Base-by-base conservation (phyloP, 2,113 vertebrate species). In the Podocnemis expansa region DNA sequence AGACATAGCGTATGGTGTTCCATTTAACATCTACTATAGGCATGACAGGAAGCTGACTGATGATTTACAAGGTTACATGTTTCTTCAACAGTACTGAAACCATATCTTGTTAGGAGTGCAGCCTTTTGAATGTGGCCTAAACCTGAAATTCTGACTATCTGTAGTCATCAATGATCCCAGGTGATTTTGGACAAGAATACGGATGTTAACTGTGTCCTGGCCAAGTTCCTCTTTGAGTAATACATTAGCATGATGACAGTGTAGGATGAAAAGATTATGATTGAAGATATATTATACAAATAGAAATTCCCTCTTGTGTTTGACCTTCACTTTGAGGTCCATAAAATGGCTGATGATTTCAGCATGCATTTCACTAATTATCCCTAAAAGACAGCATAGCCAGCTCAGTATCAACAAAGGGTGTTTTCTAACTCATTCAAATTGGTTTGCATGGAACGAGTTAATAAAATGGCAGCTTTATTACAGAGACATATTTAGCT, bases 401-500 rank as follows among this genome's bases (percentile, higher is more conserved):
- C 75, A 89, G 54, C 63, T 10, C 3, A 90, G 31, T 8, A 87
- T 43, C 5, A 43, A 45, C 41, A 94, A 54, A 56, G 56, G 73
- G 22, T 19, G 78, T 41, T 52, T 55, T 88, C 78, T 70, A 31
- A 75, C 58, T 49, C 27, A 91, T 92, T 94, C 76, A 43, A 88
- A 91, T 11, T 55, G 34, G 12, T 89, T 96, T 91, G 76, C 67
- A 84, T 92, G 84, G 87, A 89, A 45, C 7, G 34, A 56, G 55
- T 85, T 76, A 82, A 47, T 87, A 92, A 91, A 70, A 58, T 80
- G 88, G 76, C 76, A 82, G 85, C 67, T 84, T 92, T 89, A 91
- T 56, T 85, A 79, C 38, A 92, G 95, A 82, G 76, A 78, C 91
- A 93, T 95, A 85, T 88, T 93, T 54, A 67, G 81, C 82, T 56